Conservation (phyloP, 2,797 vertebrate genomes). For the Gymnothorax reevesii region DNA sequence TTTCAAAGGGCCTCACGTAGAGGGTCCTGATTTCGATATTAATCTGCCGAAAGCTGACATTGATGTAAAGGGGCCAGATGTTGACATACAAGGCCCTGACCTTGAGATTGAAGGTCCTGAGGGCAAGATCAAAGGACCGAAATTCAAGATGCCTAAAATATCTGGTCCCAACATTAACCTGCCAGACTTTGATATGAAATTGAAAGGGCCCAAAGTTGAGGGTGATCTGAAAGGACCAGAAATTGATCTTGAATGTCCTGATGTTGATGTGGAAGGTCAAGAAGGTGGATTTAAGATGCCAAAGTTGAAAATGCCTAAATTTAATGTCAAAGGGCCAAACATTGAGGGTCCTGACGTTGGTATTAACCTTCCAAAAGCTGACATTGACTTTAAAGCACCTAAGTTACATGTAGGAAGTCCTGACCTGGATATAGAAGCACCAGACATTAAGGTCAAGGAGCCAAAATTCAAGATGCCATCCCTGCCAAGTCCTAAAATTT, state of each 20-base stretch:
- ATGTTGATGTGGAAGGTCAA: not conserved
- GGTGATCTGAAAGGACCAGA: not conserved
- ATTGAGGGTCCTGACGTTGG: not conserved
- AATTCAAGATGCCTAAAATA: slow-evolving; percentile 54
- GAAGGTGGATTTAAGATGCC: not conserved
- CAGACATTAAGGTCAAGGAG: too few relatives aligned
- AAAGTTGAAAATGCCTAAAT: not conserved
- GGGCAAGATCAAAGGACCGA: slow-evolving; percentile 20
- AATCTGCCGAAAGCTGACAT: slow-evolving; percentile 21
- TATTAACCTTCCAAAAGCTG: not conserved
- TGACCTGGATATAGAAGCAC: too few relatives aligned
- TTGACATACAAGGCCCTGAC: slow-evolving; percentile 38
- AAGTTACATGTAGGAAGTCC: slow-evolving; percentile 8
- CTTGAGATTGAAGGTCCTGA: slow-evolving; percentile 47
- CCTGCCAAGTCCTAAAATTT: too few relatives aligned
- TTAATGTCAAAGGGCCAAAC: not conserved
- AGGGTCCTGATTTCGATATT: slow-evolving; percentile 42
- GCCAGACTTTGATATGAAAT: slow-evolving; percentile 36
- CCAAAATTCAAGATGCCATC: too few relatives aligned
- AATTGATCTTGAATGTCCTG: not conserved
- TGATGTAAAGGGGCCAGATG: slow-evolving; percentile 40
- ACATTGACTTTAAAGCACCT: slow-evolving; percentile 24
- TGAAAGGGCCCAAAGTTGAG: slow-evolving; percentile 53
- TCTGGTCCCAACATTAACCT: slow-evolving; percentile 47
- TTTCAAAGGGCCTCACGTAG: slow-evolving; percentile 35